Conservation (phyloP, 2,888 invertebrate genomes). For the Tipula unca region DNA sequence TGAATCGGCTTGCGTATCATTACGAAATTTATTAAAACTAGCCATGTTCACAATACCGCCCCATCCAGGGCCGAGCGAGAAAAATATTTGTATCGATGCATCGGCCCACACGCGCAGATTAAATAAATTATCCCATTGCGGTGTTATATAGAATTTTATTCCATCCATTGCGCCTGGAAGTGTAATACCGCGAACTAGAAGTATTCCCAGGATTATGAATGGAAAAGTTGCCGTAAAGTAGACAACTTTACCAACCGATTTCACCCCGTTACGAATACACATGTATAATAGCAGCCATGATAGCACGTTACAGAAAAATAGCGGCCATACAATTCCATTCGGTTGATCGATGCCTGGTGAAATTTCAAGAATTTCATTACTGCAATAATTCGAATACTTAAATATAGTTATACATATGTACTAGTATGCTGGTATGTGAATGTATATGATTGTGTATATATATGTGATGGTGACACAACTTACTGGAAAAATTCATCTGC, state of each 20-base stretch:
- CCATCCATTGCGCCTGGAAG: slow-evolving; percentile 72
- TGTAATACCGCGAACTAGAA: slow-evolving; percentile 69
- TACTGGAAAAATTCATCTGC: slow-evolving; percentile 81
- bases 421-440: no score
- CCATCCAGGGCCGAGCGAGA: slow-evolving; percentile 82
- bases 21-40: slow-evolving; percentile 70
- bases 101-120: slow-evolving; percentile 85
- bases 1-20: slow-evolving; percentile 63
- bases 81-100: slow-evolving; percentile 88
- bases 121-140: slow-evolving; percentile 65
- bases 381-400: slow-evolving; percentile 39
- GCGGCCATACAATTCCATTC: slow-evolving; percentile 71
- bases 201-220: slow-evolving; percentile 59
- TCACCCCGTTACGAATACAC: slow-evolving; percentile 79
- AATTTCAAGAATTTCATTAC: slow-evolving; percentile 68
- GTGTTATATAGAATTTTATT: slow-evolving; percentile 66
- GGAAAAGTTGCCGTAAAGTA: slow-evolving; percentile 85
- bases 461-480: slow-evolving; percentile 34
- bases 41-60: slow-evolving; percentile 79
- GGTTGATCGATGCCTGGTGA: slow-evolving; percentile 63
- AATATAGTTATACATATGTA: no score
- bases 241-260: slow-evolving; percentile 58
- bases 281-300: slow-evolving; percentile 76
- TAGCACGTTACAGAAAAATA: slow-evolving; percentile 63
- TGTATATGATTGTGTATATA: background rate